A percentile compares a stretch with the other conserved stretches of the same genome.
Conservation (phyloP, 2,113 vertebrate genomes). For the Rhombomys opimus region DNA sequence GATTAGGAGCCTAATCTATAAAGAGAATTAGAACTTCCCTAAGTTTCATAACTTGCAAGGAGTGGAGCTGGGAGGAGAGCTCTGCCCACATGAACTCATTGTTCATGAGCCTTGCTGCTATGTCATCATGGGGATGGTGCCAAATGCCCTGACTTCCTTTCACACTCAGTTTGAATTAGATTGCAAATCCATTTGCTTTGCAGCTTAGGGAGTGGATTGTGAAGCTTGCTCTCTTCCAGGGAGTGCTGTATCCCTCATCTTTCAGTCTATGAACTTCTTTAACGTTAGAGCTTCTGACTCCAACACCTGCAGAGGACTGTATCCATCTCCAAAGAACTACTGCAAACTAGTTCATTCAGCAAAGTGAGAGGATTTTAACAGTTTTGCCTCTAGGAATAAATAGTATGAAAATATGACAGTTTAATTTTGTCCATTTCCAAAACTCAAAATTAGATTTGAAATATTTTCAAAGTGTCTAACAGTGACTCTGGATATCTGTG, state of each 20-base stretch:
- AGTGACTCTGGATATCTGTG: not conserved
- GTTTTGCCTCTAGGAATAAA: not conserved
- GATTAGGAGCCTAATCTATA: not conserved
- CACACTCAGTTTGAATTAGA: not conserved
- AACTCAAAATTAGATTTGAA: conserved; percentile 2
- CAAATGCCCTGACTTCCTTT: not conserved
- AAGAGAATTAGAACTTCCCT: not conserved
- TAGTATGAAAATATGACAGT: not conserved
- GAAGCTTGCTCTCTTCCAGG: not conserved
- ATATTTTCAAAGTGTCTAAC: not conserved
- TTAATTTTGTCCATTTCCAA: conserved; percentile 41
- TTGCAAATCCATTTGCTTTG: not conserved
- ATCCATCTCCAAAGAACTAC: not conserved
- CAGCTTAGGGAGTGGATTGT: not conserved
- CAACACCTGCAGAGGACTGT: not conserved
- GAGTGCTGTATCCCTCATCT: not conserved
- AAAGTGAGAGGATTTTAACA: not conserved
- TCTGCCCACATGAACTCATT: not conserved
- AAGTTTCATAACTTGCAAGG: not conserved
- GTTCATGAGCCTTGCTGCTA: not conserved
- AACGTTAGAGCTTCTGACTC: not conserved
- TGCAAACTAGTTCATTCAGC: not conserved
- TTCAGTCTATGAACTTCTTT: not conserved
- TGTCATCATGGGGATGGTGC: not conserved
- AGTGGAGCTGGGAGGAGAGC: not conserved